Evolutionary conservation across 1,140 invertebrate genomes (phyloP).

Genomic region (Rhagoletis pomonella): DNA sequence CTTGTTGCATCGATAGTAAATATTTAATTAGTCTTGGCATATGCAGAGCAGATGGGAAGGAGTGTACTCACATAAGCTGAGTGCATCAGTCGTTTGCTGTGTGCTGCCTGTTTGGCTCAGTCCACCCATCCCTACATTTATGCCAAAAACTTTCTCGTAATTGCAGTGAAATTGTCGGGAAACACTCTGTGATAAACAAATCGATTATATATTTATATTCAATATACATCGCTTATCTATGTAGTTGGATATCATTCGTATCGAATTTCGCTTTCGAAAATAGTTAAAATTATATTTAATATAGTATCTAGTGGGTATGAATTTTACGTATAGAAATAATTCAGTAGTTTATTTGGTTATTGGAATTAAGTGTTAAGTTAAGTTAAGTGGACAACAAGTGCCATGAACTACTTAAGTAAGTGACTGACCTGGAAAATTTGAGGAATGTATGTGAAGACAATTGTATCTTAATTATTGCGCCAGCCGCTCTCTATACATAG

Average conservation of each 20-base stretch:
- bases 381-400: too few relatives aligned
- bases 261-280: neutral
- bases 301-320: neutral
- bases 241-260: neutral
- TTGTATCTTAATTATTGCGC: too few relatives aligned
- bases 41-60: neutral
- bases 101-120: neutral
- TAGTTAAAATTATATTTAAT: neutral
- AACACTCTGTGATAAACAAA: constrained; percentile 25
- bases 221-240: neutral
- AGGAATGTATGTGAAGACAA: too few relatives aligned
- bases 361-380: too few relatives aligned
- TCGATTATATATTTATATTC: neutral
- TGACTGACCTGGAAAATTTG: too few relatives aligned
- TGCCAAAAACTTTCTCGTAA: constrained; percentile 45
- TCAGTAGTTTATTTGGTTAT: too few relatives aligned
- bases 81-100: neutral
- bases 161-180: constrained; percentile 41
- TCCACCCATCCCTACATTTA: neutral
- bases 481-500: too few relatives aligned
- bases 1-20: constrained; percentile 45
- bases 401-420: too few relatives aligned
- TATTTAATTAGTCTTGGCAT: constrained; percentile 30
- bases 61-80: neutral
- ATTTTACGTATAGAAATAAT: too few relatives aligned